Conservation (phyloP, 2,888 invertebrate species). For the Pyrochroa serraticornis region DNA sequence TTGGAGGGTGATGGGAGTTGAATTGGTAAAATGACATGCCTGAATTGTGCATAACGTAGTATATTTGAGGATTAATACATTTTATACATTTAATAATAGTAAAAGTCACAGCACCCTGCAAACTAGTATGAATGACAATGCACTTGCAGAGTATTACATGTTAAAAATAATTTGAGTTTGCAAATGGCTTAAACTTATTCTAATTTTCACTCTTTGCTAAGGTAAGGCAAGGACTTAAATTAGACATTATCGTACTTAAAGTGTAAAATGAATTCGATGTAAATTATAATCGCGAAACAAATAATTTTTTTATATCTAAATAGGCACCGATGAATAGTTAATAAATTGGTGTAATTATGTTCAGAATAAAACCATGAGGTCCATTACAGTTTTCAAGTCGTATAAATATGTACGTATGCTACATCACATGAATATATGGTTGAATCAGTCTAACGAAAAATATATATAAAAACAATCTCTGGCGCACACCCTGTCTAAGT, state of each 20-base stretch:
- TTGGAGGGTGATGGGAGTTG: not conserved
- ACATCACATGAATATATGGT: slow-evolving; percentile 30
- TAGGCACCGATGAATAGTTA: slow-evolving; percentile 32
- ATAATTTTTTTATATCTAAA: slow-evolving; percentile 21
- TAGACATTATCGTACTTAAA: slow-evolving; percentile 23
- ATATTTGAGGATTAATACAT: slow-evolving; percentile 27
- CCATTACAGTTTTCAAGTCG: slow-evolving; percentile 20
- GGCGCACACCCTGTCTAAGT: slow-evolving; percentile 31
- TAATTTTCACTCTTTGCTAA: slow-evolving; percentile 30
- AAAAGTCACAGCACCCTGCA: slow-evolving; percentile 21
- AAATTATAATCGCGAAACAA: slow-evolving; percentile 25
- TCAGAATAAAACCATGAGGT: slow-evolving; percentile 18
- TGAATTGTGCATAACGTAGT: slow-evolving; percentile 19
- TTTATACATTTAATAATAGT: slow-evolving; percentile 27
- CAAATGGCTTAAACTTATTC: slow-evolving; percentile 24
- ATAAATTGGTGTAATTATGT: slow-evolving; percentile 27
- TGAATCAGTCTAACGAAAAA: slow-evolving; percentile 31
- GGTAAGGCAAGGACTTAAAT: slow-evolving; percentile 30
- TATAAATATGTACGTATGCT: slow-evolving; percentile 29
- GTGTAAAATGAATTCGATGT: slow-evolving; percentile 27
- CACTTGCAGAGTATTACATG: slow-evolving; percentile 25
- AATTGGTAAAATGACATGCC: not conserved
- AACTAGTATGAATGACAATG: slow-evolving; percentile 9
- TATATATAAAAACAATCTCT: slow-evolving; percentile 29
- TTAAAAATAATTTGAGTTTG: slow-evolving; percentile 24